Conservation (phyloP, 2,797 vertebrate species). For the Odontamblyopus lacepedii region DNA sequence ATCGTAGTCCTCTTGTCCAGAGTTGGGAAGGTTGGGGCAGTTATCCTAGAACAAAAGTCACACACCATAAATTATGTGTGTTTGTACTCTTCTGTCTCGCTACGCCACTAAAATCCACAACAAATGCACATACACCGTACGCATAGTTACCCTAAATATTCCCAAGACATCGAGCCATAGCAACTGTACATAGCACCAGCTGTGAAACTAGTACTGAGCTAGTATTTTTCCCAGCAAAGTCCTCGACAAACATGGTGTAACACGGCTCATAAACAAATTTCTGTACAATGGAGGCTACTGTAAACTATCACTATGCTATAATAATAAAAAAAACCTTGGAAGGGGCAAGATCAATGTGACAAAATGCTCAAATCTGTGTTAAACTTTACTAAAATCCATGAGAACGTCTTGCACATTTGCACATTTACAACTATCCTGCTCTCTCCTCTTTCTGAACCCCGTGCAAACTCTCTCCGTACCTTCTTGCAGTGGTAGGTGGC, state of each 20-base stretch:
- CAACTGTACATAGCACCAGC: not conserved
- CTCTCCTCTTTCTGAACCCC: no score
- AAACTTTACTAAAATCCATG: not conserved
- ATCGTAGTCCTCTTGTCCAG: slow-evolving; percentile 98
- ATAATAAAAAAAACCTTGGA: no score
- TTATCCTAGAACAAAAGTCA: slow-evolving; percentile 86
- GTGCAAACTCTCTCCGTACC: slow-evolving; percentile 67
- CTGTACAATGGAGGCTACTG: no score
- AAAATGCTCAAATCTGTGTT: no score
- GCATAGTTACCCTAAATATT: not conserved
- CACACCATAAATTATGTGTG: not conserved
- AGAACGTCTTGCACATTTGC: no score
- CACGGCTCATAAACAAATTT: no score
- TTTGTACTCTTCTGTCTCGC: slow-evolving; percentile 17
- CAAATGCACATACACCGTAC: no score
- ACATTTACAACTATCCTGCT: no score
- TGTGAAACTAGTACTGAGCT: not conserved
- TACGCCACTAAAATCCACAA: not conserved
- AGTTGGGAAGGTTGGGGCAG: slow-evolving; percentile 96
- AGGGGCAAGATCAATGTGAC: no score
- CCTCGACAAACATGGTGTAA: no score
- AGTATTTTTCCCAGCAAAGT: no score
- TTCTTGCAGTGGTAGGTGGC: slow-evolving; percentile 99
- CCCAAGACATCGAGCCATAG: not conserved
- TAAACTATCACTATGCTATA: no score